Evolutionary conservation across 2,888 invertebrate genomes (phyloP).

Genomic region (Drosophila ustulata): DNA sequence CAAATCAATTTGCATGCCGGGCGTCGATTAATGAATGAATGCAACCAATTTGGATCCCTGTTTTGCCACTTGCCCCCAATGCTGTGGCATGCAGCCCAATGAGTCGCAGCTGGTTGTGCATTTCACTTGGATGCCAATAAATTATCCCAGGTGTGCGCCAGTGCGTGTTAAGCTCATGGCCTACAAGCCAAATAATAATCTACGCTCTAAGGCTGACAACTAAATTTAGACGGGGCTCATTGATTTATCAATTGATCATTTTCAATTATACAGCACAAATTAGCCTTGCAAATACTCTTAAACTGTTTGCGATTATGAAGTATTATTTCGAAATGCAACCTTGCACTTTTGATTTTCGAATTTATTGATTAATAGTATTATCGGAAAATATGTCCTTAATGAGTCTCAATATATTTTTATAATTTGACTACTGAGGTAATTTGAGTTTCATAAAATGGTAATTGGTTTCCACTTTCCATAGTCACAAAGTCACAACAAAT

Average conservation of each 20-base stretch:
- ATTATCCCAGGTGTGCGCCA: slow-evolving; percentile 55
- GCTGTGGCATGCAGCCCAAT: slow-evolving; percentile 57
- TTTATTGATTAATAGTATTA: too few species aligned
- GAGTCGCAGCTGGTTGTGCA: slow-evolving; percentile 31
- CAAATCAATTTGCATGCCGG: slow-evolving; percentile 77
- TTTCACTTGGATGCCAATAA: slow-evolving; percentile 57
- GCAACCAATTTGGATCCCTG: slow-evolving; percentile 35
- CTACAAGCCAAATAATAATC: slow-evolving; percentile 16
- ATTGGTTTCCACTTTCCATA: not conserved
- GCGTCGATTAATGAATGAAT: slow-evolving; percentile 68
- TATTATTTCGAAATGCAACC: not conserved
- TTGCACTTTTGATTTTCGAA: too few species aligned
- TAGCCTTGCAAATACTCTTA: too few species aligned
- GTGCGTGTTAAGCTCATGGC: slow-evolving; percentile 35
- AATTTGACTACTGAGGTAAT: too few species aligned
- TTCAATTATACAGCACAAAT: not conserved
- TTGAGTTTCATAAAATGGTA: not conserved
- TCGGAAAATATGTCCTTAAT: too few species aligned
- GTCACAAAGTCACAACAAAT: not conserved
- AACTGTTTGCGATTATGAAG: not conserved
- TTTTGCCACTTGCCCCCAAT: slow-evolving; percentile 20
- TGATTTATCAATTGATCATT: slow-evolving; percentile 14
- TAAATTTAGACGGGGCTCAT: slow-evolving; percentile 3
- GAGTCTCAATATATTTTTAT: too few species aligned
- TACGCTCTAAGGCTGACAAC: not conserved